Percentiles rank a stretch among this genome's conserved stretches.
phyloP scores from a whole-genome alignment of 2,797 vertebrate genomes.

The Lindbergichthys nudifrons region DNA sequence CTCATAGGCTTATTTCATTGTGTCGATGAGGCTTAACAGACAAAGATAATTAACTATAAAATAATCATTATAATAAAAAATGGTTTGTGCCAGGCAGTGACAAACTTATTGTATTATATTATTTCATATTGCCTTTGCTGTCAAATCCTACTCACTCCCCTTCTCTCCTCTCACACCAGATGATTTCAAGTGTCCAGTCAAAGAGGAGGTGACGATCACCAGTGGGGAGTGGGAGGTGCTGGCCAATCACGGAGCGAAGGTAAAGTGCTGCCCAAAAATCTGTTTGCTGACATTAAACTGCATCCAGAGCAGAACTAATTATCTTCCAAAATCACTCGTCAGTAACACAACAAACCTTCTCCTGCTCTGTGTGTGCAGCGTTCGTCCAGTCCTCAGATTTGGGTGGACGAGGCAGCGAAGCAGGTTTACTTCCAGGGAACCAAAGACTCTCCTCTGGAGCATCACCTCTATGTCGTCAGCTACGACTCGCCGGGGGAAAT shows the following conservation, averaged over 20 bases:
- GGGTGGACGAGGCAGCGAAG: slow-evolving; percentile 89
- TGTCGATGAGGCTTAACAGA: not conserved
- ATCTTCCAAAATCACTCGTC: not conserved
- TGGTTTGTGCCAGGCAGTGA: not conserved
- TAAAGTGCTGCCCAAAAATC: slow-evolving; percentile 52
- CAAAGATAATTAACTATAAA: not conserved
- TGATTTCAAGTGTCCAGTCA: slow-evolving; percentile 90
- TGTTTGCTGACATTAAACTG: not conserved
- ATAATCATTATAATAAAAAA: too few species aligned
- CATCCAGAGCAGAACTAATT: not conserved
- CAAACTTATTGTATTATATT: not conserved
- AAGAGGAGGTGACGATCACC: slow-evolving; percentile 89
- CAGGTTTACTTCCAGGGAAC: slow-evolving; percentile 94
- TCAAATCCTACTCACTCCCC: not conserved
- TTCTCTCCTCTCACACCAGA: slow-evolving; percentile 68
- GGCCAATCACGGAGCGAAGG: slow-evolving; percentile 91
- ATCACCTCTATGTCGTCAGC: slow-evolving; percentile 92
- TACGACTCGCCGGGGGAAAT: slow-evolving; percentile 87
- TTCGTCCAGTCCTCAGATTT: slow-evolving; percentile 85
- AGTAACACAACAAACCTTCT: not conserved
- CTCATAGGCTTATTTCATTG: not conserved
- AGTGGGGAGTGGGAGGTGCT: slow-evolving; percentile 94
- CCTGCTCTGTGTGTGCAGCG: slow-evolving; percentile 50
- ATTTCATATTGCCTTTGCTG: not conserved
- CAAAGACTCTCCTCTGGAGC: slow-evolving; percentile 92